phyloP scores from a whole-genome alignment of 2,797 vertebrate genomes.

The Melanotaenia trifasciata region DNA sequence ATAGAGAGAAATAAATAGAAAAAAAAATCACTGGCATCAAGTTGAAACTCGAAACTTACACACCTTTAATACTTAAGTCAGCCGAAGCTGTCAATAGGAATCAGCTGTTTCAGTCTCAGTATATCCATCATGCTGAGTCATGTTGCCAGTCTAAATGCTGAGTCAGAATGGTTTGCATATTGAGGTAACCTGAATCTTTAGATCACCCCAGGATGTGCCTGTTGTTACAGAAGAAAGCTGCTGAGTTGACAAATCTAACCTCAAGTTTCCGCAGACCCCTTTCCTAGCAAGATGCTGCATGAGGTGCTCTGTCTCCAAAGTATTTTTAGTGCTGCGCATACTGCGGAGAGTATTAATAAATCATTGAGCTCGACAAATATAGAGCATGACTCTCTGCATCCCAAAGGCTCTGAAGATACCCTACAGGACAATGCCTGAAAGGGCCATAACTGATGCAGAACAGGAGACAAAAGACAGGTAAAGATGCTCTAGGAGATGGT shows the following conservation, averaged over 20 bases:
- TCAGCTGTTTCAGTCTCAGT: slow-evolving; percentile 6
- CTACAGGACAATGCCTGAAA: slow-evolving; percentile 33
- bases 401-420: slow-evolving; percentile 48
- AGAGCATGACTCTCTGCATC: slow-evolving; percentile 68
- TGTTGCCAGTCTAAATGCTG: slow-evolving; percentile 45
- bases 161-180: slow-evolving; percentile 53
- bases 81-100: slow-evolving; percentile 9
- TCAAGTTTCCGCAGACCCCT: slow-evolving; percentile 31
- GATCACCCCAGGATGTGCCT: slow-evolving; percentile 57
- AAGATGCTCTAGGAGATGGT: slow-evolving; percentile 3
- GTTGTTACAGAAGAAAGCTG: slow-evolving; percentile 61
- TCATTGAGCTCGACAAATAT: slow-evolving; percentile 80
- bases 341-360: slow-evolving; percentile 82
- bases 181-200: slow-evolving; percentile 64
- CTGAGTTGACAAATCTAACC: slow-evolving; percentile 64
- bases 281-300: slow-evolving; percentile 53
- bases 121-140: slow-evolving; percentile 27
- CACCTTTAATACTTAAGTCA: background rate
- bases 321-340: slow-evolving; percentile 83
- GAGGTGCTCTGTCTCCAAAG: slow-evolving; percentile 55
- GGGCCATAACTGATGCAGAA: slow-evolving; percentile 13
- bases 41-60: slow-evolving; percentile 3
- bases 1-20: slow-evolving; percentile 32
- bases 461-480: slow-evolving; percentile 18
- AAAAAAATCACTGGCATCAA: slow-evolving; percentile 21